phyloP scores from a whole-genome alignment of 2,797 vertebrate genomes.

The Chiroxiphia lanceolata region DNA sequence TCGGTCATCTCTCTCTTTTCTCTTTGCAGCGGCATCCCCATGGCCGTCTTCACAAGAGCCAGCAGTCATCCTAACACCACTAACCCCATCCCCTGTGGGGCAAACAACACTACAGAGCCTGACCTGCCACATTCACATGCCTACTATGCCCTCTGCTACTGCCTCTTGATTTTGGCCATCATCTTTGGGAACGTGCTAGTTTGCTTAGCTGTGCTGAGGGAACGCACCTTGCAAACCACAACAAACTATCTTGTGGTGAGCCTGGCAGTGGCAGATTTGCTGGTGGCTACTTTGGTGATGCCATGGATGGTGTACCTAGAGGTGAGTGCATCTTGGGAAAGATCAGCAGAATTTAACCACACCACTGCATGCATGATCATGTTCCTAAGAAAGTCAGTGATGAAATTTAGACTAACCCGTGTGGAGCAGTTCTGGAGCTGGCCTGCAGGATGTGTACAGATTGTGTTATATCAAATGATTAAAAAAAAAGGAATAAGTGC shows the following conservation, averaged over 20 bases:
- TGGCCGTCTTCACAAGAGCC: slow-evolving; percentile 81
- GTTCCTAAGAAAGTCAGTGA: background rate
- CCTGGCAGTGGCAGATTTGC: slow-evolving; percentile 89
- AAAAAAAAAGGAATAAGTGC: background rate
- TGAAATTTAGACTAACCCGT: background rate
- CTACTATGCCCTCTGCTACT: slow-evolving; percentile 90
- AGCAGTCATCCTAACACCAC: slow-evolving; percentile 81
- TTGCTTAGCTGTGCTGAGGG: slow-evolving; percentile 89
- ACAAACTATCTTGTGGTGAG: slow-evolving; percentile 96
- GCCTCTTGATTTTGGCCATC: slow-evolving; percentile 88
- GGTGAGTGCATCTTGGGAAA: slow-evolving; percentile 71
- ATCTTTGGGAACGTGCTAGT: slow-evolving; percentile 93
- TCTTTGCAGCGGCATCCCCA: slow-evolving; percentile 69
- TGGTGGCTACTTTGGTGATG: slow-evolving; percentile 94
- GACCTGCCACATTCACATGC: slow-evolving; percentile 54
- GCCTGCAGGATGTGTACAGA: slow-evolving; percentile 11
- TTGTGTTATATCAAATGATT: background rate
- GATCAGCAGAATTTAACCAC: background rate
- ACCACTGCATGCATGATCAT: background rate
- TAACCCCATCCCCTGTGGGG: slow-evolving; percentile 56
- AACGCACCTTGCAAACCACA: slow-evolving; percentile 88
- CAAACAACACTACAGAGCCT: slow-evolving; percentile 58
- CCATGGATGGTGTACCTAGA: slow-evolving; percentile 94
- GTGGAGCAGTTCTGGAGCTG: background rate
- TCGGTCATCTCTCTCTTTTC: background rate